phyloP scores from a whole-genome alignment of 1,140 invertebrate species.

The Micrasema minimum region DNA sequence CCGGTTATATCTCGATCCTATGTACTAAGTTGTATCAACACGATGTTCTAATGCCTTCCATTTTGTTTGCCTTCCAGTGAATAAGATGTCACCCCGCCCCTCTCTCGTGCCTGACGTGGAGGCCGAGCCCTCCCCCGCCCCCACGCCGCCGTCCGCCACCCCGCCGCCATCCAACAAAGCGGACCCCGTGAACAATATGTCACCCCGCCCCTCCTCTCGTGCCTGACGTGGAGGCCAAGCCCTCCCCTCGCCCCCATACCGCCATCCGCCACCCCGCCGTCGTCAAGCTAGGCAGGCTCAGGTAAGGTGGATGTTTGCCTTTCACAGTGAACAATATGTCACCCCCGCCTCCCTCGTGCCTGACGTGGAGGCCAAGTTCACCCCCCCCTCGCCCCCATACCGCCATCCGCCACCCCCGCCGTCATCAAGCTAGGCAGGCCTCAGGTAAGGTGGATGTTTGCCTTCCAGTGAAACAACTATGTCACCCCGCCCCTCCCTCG shows the following conservation, averaged over 20 bases:
- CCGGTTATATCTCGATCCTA: too few species aligned
- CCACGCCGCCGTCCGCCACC: constrained; percentile 58
- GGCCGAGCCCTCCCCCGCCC: constrained; percentile 56
- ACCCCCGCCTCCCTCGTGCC: constrained; percentile 69
- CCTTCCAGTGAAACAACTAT: constrained; percentile 74
- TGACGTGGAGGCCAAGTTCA: constrained; percentile 61
- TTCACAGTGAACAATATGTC: too few species aligned
- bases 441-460: too few species aligned
- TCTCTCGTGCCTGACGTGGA: constrained; percentile 67
- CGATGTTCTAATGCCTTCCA: too few species aligned
- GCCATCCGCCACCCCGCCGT: constrained; percentile 57
- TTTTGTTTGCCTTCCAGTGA: too few species aligned
- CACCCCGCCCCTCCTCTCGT: constrained; percentile 68
- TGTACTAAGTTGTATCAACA: too few species aligned
- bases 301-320: too few species aligned
- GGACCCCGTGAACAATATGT: constrained; percentile 58
- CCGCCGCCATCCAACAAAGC: constrained; percentile 58
- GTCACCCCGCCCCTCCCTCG: constrained; percentile 70
- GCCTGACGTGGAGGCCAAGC: constrained; percentile 61
- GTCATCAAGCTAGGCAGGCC: too few species aligned
- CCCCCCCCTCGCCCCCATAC: constrained; percentile 57
- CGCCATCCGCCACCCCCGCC: constrained; percentile 58
- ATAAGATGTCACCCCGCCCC: constrained; percentile 73
- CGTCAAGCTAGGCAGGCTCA: too few species aligned
- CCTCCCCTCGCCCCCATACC: constrained; percentile 58